These are phyloP conservation scores for Podargus strigoides DNA, from an alignment of 2,797 vertebrate genomes.

Conservation along the genomic window DNA sequence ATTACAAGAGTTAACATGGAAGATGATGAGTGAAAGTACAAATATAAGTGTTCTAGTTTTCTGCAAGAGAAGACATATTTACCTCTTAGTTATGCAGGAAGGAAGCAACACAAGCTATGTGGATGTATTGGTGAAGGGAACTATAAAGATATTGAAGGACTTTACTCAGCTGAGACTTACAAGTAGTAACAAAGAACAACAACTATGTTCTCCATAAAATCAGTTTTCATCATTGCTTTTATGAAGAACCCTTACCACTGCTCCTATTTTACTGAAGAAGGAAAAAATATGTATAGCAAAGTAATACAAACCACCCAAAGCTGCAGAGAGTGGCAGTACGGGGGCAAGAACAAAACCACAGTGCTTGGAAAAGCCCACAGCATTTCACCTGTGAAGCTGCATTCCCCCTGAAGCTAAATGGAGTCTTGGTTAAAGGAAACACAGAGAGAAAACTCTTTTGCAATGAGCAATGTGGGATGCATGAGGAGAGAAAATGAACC, in stretches of 20 bases:
- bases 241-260: neutral
- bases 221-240: neutral
- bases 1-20: neutral
- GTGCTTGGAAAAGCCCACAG: neutral
- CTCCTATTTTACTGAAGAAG: neutral
- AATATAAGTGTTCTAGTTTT: neutral
- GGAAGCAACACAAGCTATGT: neutral
- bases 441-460: neutral
- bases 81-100: neutral
- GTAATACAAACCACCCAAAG: neutral
- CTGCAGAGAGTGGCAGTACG: neutral
- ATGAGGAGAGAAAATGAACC: neutral
- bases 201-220: neutral
- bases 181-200: neutral
- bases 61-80: neutral
- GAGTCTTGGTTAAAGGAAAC: accelerated
- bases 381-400: neutral
- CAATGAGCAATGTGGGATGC: neutral
- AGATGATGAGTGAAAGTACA: neutral
- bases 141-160: neutral
- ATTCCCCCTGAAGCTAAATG: neutral
- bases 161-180: neutral
- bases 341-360: neutral
- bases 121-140: neutral
- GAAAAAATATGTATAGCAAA: neutral